A percentile compares a stretch with the other conserved stretches of the same genome.
Evolutionary conservation across 2,888 invertebrate species (phyloP).

Genomic region (Crocallis elinguaria): DNA sequence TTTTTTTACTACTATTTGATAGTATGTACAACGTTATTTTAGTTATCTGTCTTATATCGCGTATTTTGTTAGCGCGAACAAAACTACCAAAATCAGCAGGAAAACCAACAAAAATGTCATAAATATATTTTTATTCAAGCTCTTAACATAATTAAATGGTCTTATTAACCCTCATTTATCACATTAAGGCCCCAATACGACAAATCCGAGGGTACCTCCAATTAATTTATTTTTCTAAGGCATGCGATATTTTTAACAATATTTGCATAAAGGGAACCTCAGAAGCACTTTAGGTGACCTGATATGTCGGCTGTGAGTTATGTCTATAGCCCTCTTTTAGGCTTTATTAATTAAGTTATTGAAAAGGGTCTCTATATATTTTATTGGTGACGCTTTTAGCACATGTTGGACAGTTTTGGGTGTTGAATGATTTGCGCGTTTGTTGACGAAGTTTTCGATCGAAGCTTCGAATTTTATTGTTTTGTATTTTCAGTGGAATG

Average conservation of each 20-base stretch:
- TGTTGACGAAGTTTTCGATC: slow-evolving; percentile 6
- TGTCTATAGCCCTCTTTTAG: slow-evolving; percentile 44
- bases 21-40: no score
- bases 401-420: slow-evolving; percentile 24
- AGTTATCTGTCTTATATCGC: neutral
- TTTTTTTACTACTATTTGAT: no score
- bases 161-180: slow-evolving; percentile 72
- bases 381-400: slow-evolving; percentile 27
- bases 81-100: slow-evolving; percentile 13
- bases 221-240: slow-evolving; percentile 68
- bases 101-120: slow-evolving; percentile 3
- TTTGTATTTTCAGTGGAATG: no score
- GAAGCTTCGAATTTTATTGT: neutral
- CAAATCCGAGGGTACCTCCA: slow-evolving; percentile 64
- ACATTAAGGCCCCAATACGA: slow-evolving; percentile 64
- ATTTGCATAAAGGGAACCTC: slow-evolving; percentile 79
- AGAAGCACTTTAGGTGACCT: slow-evolving; percentile 70
- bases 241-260: slow-evolving; percentile 62
- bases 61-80: neutral
- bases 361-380: slow-evolving; percentile 34
- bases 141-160: slow-evolving; percentile 74
- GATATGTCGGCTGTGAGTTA: slow-evolving; percentile 67
- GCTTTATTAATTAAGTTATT: slow-evolving; percentile 73
- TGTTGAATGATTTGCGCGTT: slow-evolving; percentile 6
- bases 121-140: slow-evolving; percentile 51